Evolutionary conservation across 1,140 invertebrate genomes (phyloP).

Genomic region (Hirudo medicinalis): DNA sequence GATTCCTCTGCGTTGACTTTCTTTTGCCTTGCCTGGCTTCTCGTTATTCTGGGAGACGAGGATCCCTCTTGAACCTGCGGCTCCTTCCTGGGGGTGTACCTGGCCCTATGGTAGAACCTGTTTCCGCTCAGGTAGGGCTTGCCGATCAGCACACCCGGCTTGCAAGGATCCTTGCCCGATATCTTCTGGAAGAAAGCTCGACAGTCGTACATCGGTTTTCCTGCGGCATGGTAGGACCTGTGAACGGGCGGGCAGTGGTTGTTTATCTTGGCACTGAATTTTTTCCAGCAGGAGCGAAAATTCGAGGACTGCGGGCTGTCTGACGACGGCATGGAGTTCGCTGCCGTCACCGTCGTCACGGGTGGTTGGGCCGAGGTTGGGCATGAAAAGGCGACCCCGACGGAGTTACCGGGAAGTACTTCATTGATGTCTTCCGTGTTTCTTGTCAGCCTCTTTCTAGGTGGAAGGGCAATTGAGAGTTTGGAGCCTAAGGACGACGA

Average conservation of each 20-base stretch:
- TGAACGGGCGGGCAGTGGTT: slow-evolving; percentile 10
- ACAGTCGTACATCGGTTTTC: slow-evolving; percentile 13
- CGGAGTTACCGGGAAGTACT: background rate
- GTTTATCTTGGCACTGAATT: slow-evolving; percentile 17
- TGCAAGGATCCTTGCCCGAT: slow-evolving; percentile 10
- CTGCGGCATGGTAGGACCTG: background rate
- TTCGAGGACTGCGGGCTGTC: slow-evolving; percentile 11
- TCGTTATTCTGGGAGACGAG: slow-evolving; percentile 14
- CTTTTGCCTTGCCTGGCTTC: slow-evolving; percentile 13
- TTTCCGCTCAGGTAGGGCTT: slow-evolving; percentile 9
- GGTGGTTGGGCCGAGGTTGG: background rate
- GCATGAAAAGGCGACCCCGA: background rate
- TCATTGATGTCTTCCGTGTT: slow-evolving; percentile 1
- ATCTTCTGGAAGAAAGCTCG: slow-evolving; percentile 12
- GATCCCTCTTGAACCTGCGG: slow-evolving; percentile 7
- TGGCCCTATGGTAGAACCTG: slow-evolving; percentile 10
- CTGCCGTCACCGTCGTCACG: background rate
- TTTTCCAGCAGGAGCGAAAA: slow-evolving; percentile 17
- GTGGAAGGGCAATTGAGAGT: slow-evolving; percentile 9
- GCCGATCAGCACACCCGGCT: slow-evolving; percentile 6
- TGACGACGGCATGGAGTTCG: background rate
- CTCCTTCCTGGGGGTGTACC: slow-evolving; percentile 4
- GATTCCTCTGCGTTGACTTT: background rate
- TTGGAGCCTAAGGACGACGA: background rate
- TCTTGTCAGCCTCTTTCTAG: slow-evolving; percentile 8